Conservation (phyloP, 1,140 invertebrate genomes). For the Papilio helenus region DNA sequence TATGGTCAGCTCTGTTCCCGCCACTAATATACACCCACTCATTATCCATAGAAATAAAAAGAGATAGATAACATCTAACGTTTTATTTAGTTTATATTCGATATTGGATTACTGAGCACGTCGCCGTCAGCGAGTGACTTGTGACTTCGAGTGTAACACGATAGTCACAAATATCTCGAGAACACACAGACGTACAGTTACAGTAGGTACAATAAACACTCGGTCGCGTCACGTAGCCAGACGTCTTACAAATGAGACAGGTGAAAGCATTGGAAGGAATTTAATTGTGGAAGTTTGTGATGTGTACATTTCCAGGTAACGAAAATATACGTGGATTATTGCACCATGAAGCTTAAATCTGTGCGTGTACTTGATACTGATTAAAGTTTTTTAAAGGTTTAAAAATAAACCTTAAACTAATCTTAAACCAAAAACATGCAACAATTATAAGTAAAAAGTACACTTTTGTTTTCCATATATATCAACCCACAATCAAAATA, state of each 20-base stretch:
- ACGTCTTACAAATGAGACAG: constrained; percentile 49
- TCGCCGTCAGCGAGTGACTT: constrained; percentile 23
- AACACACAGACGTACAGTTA: neutral
- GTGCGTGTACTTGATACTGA: no score
- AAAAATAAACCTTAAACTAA: no score
- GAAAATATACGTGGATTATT: neutral
- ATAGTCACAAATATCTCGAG: constrained; percentile 31
- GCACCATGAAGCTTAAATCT: no score
- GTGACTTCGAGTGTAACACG: constrained; percentile 4
- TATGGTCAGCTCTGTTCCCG: no score
- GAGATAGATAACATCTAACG: neutral
- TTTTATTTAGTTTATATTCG: neutral
- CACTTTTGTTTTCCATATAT: no score
- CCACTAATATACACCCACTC: no score
- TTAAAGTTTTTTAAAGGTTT: no score
- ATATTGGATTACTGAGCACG: neutral
- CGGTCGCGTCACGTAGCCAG: constrained; percentile 24
- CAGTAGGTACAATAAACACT: constrained; percentile 38
- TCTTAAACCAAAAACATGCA: no score
- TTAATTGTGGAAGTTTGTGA: constrained; percentile 44
- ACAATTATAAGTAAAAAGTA: no score
- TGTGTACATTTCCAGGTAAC: constrained; percentile 21
- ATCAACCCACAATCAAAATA: no score
- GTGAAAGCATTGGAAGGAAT: constrained; percentile 40
- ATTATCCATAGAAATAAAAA: neutral